Evolutionary conservation across 2,888 invertebrate species (phyloP).

Genomic region (Torymus auratus): DNA sequence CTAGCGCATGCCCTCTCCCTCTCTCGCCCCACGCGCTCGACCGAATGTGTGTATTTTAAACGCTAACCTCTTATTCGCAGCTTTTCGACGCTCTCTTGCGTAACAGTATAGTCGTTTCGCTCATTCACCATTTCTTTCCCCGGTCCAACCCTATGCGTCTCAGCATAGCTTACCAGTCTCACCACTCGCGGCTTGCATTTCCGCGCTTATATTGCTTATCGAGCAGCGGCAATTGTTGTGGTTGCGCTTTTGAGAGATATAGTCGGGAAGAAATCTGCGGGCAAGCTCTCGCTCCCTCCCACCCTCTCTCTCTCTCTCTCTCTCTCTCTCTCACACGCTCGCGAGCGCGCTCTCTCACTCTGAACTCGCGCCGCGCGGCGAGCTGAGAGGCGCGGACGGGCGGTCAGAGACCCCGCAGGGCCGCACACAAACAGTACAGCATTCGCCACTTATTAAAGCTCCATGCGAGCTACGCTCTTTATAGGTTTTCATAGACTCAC

Average conservation of each 20-base stretch:
- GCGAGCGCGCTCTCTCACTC: conserved; percentile 24
- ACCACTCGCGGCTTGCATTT: no score
- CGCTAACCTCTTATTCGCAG: conserved; percentile 28
- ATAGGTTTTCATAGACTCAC: conserved; percentile 11
- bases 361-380: conserved; percentile 63
- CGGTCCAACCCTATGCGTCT: no score
- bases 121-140: no score
- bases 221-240: no score
- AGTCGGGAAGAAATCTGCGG: background rate
- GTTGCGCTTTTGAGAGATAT: background rate
- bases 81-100: conserved; percentile 23
- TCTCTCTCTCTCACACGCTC: background rate
- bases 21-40: background rate
- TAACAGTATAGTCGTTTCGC: background rate
- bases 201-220: no score
- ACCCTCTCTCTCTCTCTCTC: background rate
- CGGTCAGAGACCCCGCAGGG: conserved; percentile 77
- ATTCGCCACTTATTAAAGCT: conserved; percentile 72
- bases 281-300: conserved; percentile 18
- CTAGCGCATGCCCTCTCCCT: background rate
- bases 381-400: conserved; percentile 76
- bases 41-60: conserved; percentile 44
- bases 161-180: no score
- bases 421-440: conserved; percentile 74
- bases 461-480: conserved; percentile 7